A percentile compares a stretch with the other conserved stretches of the same genome.
These are phyloP conservation scores for Hirudinaria manillensis DNA, from an alignment of 2,888 invertebrate genomes.

Conservation along the genomic window DNA sequence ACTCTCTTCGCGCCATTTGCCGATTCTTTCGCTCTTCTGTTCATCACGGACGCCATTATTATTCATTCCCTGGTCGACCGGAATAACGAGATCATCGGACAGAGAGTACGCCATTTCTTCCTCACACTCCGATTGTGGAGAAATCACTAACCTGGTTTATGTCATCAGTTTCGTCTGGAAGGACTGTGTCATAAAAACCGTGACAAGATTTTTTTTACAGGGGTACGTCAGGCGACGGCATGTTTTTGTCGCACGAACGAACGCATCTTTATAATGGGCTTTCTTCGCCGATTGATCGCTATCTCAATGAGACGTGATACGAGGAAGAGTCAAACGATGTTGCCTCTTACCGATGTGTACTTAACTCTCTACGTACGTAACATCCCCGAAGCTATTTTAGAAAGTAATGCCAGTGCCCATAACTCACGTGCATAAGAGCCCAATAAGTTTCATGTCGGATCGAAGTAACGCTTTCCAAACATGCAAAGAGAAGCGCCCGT, in stretches of 20 bases:
- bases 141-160: constrained; percentile 4
- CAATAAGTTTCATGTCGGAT: too few relatives aligned
- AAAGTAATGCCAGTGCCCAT: too few relatives aligned
- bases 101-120: not conserved
- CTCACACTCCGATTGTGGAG: too few relatives aligned
- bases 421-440: too few relatives aligned
- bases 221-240: not conserved
- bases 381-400: too few relatives aligned
- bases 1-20: constrained; percentile 18
- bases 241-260: not conserved
- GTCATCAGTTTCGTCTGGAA: not conserved
- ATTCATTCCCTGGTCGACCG: constrained; percentile 11
- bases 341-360: too few relatives aligned
- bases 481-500: too few relatives aligned
- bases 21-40: constrained; percentile 12
- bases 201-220: not conserved
- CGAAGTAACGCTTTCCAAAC: too few relatives aligned
- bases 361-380: too few relatives aligned
- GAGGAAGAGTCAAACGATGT: not conserved
- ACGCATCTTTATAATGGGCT: constrained; percentile 4
- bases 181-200: not conserved
- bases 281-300: constrained; percentile 6
- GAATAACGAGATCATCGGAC: constrained; percentile 11
- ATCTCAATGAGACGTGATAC: not conserved
- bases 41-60: constrained; percentile 11